Conservation (phyloP, 2,797 vertebrate genomes). For the Discoglossus pictus region DNA sequence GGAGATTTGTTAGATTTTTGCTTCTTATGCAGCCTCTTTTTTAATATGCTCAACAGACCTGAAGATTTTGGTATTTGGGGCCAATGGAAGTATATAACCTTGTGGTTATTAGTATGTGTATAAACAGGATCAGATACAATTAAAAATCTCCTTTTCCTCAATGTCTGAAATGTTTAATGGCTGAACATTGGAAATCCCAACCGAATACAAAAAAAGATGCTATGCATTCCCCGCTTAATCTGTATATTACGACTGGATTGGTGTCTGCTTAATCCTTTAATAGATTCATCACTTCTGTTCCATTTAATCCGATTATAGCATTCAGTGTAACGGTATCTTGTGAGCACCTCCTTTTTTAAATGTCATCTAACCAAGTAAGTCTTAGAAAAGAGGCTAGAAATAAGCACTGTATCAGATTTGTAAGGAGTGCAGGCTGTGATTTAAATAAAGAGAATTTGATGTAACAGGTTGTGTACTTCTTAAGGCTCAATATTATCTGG, state of each 20-base stretch:
- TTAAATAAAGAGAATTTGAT: too few species aligned
- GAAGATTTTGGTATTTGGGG: neutral
- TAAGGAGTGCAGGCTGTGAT: too few species aligned
- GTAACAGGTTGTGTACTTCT: too few species aligned
- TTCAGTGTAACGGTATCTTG: slow-evolving; percentile 37
- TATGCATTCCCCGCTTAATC: slow-evolving; percentile 33
- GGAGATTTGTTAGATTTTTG: neutral
- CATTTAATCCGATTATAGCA: slow-evolving; percentile 34
- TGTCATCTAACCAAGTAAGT: neutral
- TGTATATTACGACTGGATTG: slow-evolving; percentile 40
- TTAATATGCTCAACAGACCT: neutral
- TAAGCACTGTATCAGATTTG: too few species aligned
- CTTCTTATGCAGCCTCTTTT: slow-evolving; percentile 6
- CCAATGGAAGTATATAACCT: slow-evolving; percentile 1
- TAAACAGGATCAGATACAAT: neutral
- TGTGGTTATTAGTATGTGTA: neutral
- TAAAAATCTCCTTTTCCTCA: neutral
- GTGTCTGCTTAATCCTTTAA: slow-evolving; percentile 45
- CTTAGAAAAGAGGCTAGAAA: neutral
- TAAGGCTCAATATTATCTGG: too few species aligned
- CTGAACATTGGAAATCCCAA: slow-evolving; percentile 18
- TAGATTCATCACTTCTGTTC: slow-evolving; percentile 43
- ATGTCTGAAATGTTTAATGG: neutral
- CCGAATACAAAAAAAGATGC: slow-evolving; percentile 13
- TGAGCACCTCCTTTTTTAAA: slow-evolving; percentile 15